Evolutionary conservation across 2,888 invertebrate genomes (phyloP), one percentile per base, ranked within the genome.

Genomic region (Harpalus rufipes): DNA sequence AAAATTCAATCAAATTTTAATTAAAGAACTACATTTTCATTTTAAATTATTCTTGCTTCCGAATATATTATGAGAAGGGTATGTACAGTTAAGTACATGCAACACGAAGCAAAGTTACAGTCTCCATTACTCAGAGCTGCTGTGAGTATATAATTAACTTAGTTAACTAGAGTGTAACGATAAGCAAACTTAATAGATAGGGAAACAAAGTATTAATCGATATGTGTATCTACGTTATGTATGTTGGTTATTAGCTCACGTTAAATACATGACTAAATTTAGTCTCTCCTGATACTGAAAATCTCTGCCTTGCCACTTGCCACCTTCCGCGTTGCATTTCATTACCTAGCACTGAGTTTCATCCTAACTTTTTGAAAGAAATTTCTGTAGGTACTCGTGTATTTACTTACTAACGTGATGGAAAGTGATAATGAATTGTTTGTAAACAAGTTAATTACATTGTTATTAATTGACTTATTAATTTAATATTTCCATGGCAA

Each of bases 111-210:
- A 32, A 76, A 58, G 25, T 78, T 58, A 58, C 16, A n/a, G 32
- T 58, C 12, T 78, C 25, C n/a, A 78, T 58, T 78, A 81, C 18
- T 63, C 65, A 51, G 61, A 16, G 65, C 65, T 81, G 81, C 44
- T 63, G 21, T 51, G 65, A 44, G 21, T 63, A 51, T 65, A 81
- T 81, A 65, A 81, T 81, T 65, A 63, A 63, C 81, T 81, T 81
- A 81, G 81, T 65, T 81, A 81, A 65, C 81, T 65, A 39, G 61
- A 81, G 61, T 81, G 65, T 63, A 63, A 63, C 81, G 81, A 81
- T 81, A 81, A 81, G 59, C 81, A 63, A 81, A 81, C 81, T 81
- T 63, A 81, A 81, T 81, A 81, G 81, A 81, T 81, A 63, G 25
- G 14, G 25, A 44, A 21, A 61, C 65, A 51, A 81, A 81, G 58